Evolutionary conservation across 2,888 invertebrate genomes (phyloP), one percentile per base, ranked within the genome.

Genomic region (Unio delphinus): DNA sequence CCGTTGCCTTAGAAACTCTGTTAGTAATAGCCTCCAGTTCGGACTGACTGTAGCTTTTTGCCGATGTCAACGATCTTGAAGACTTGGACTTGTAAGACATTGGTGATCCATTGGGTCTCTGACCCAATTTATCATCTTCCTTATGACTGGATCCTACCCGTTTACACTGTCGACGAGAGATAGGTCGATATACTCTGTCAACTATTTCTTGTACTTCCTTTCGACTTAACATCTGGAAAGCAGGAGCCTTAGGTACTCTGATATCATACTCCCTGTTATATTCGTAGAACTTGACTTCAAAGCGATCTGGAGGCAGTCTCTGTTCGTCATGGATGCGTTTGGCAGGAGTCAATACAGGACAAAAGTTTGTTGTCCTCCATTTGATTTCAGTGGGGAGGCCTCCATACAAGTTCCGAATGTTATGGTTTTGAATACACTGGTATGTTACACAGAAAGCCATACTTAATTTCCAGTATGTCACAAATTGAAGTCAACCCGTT

Each of bases 241-340:
- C 80, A 15, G 80, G 80, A 26, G 80, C 80, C 18, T 72, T 69
- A 15, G 78, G 80, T 55, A 80, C 62, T 20, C 67, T 68, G 34
- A 73, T 73, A 56, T 70, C n/a, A 55, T 78, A 66, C 45, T 75
- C 72, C 0, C 57, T 23, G 60, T 75, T 67, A 68, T 76, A 80
- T 58, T 73, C 73, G 34, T 55, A 72, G 58, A 71, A 73, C 23
- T 72, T 55, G 17, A 65, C 68, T 17, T 68, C 64, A 28, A 72
- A 71, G 26, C 64, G 67, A 23, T 55, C 54, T 18, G 73, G 72
- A 8, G 70, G 64, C 34, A 65, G 67, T 4, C 30, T 61, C 18
- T 72, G 65, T 11, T 68, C 61, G 45, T 75, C 75, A 26, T 67
- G 63, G 2, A 63, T 54, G 18, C 77, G 67, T 55, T 75, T 71